Evolutionary conservation across 2,113 vertebrate species (phyloP).

Genomic region (Mormyrus iriodes): DNA sequence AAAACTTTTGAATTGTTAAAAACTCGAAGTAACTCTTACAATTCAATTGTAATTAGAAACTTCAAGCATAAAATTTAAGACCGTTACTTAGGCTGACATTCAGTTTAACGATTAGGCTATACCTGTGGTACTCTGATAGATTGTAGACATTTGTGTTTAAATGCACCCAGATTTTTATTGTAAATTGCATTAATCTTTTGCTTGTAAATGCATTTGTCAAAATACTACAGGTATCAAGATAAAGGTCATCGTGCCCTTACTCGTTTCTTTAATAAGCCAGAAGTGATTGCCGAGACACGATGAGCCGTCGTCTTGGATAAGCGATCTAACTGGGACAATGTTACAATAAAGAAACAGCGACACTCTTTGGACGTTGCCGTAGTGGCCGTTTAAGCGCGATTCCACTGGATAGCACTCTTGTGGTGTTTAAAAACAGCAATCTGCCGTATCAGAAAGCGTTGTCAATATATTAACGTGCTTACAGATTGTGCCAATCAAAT

Average conservation of each 20-base stretch:
- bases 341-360: conserved; percentile 40
- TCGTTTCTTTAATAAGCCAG: neutral
- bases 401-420: neutral
- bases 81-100: neutral
- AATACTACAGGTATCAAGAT: neutral
- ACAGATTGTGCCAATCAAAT: neutral
- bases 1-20: neutral
- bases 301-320: neutral
- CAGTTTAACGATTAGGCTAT: neutral
- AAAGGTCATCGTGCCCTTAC: neutral
- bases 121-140: neutral
- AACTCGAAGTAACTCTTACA: neutral
- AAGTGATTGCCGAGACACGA: neutral
- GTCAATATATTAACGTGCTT: neutral
- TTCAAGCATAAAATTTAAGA: neutral
- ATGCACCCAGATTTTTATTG: neutral
- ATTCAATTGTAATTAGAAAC: neutral
- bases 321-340: neutral
- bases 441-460: neutral
- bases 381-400: neutral
- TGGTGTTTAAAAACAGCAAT: neutral
- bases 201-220: neutral
- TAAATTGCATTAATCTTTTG: neutral
- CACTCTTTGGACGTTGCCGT: conserved; percentile 39
- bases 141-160: neutral